phyloP scores from a whole-genome alignment of 2,113 vertebrate species.

The Ptilonorhynchus violaceus region DNA sequence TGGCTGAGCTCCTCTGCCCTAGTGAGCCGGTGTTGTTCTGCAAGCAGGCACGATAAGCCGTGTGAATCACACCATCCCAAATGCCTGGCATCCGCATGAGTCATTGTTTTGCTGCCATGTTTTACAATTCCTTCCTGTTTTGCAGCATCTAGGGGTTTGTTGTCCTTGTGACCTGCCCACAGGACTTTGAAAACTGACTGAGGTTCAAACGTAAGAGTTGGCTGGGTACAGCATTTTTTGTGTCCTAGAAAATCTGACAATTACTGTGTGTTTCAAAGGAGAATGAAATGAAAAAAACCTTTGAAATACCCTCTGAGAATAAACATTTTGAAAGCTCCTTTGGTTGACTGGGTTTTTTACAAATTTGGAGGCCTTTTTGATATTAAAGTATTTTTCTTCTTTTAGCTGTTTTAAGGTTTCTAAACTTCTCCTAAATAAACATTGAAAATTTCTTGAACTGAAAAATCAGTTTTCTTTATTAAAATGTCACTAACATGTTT shows the following conservation, averaged over 20 bases:
- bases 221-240: not conserved
- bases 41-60: not conserved
- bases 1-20: not conserved
- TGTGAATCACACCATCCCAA: constrained; percentile 42
- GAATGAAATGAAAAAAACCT: not conserved
- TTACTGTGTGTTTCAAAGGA: not conserved
- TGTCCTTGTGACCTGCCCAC: not conserved
- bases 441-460: not conserved
- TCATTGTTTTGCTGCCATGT: constrained; percentile 36
- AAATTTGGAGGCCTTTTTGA: not conserved
- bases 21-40: not conserved
- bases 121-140: constrained; percentile 62
- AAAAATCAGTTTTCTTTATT: not conserved
- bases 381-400: not conserved
- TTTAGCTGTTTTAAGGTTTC: not conserved
- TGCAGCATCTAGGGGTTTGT: not conserved
- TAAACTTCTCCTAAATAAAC: not conserved
- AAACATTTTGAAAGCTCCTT: not conserved
- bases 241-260: not conserved
- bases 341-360: not conserved
- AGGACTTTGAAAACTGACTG: not conserved
- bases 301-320: not conserved
- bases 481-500: not conserved
- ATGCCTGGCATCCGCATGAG: not conserved
- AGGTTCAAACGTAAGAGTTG: not conserved